A percentile compares a stretch with the other conserved stretches of the same genome.
Evolutionary conservation across 2,888 invertebrate species (phyloP).

Genomic region (Xylota segnis): DNA sequence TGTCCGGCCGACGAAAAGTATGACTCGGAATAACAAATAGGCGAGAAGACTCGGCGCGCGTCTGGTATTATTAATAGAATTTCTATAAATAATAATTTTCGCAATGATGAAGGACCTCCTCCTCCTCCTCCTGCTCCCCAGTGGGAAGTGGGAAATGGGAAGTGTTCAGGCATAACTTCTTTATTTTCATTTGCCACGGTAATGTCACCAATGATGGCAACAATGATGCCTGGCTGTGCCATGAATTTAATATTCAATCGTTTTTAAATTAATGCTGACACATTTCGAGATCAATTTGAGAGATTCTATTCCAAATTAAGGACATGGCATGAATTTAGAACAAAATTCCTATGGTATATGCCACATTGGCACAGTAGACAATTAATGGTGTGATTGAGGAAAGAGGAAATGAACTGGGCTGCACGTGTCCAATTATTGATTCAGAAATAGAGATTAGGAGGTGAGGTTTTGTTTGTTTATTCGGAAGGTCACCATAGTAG

Average conservation of each 20-base stretch:
- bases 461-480: not conserved
- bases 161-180: conserved; percentile 9
- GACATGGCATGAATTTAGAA: not conserved
- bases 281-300: conserved; percentile 1
- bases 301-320: conserved; percentile 8
- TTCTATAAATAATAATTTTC: conserved; percentile 29
- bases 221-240: conserved; percentile 13
- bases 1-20: conserved; percentile 59
- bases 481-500: too few relatives aligned
- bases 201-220: not conserved
- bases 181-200: conserved; percentile 14
- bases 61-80: conserved; percentile 44
- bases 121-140: too few relatives aligned
- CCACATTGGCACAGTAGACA: not conserved
- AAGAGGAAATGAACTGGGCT: not conserved
- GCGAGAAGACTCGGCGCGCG: not conserved
- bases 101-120: conserved; percentile 2
- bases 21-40: conserved; percentile 49
- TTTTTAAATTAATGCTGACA: not conserved
- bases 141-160: too few relatives aligned
- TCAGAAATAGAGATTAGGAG: not conserved
- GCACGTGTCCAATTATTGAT: not conserved
- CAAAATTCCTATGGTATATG: conserved; percentile 20
- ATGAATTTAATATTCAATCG: conserved; percentile 16
- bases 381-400: not conserved